Base-by-base conservation (phyloP, 2,113 vertebrate species). In the Hyla sarda region DNA sequence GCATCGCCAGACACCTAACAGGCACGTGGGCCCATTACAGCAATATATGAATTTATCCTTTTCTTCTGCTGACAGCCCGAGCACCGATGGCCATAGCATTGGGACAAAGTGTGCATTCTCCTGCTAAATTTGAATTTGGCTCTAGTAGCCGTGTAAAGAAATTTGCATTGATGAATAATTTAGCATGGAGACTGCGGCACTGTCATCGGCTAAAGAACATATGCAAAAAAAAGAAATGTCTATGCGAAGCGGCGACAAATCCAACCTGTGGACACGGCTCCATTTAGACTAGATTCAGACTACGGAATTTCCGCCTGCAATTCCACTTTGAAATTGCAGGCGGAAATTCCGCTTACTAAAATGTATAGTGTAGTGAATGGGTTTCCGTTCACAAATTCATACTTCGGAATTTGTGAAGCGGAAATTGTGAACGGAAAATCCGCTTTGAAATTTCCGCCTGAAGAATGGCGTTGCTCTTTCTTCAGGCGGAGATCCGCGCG, bases 131-230 rank as follows among this genome's bases (percentile, higher is more conserved):
- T 71, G 32, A 41, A 71, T 71, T 41, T 71, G 67, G 10, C 67
- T 34, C 67, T 21, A 41, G 19, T 9, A 71, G 32, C 32, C 34
- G 19, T 71, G 16, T 71, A 41, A 17, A 34, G 2, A 14, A 41
- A 37, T 71, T 71, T 41, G 67, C 32, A 71, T 71, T 41, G 21
- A 71, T 41, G 32, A 71, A 71, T 71, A 71, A 41, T 41, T 71
- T 11, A 41, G 67, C 19, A 71, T 41, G 32, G 17, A 37, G 67
- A 12, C 19, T 2, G 67, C 23, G 32, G 8, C 8, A 12, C 67
- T 71, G 65, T 71, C 67, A 71, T 41, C 67, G 6, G 34, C n/a
- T 71, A 41, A 71, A 41, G 67, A 37, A 71, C 19, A 71, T 71
- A 37, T 71, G 67, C 67, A 71, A 71, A 71, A 71, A 41, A 71